Evolutionary conservation across 1,140 invertebrate species (phyloP).

Genomic region (Drosophila quadrilineata): DNA sequence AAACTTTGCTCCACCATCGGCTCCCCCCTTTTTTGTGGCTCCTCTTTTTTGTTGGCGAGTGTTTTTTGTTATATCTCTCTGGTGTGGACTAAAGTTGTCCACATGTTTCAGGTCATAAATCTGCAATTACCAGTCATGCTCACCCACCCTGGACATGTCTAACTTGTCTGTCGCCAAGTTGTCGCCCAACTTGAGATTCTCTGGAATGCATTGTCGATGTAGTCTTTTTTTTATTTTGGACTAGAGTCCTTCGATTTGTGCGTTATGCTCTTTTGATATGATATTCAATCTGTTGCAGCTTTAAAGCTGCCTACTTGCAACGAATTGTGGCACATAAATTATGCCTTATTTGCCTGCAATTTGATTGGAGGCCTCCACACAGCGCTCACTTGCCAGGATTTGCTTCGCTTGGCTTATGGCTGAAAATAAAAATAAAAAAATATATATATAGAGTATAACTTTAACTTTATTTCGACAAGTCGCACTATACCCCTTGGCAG

Average conservation of each 20-base stretch:
- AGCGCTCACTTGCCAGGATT: constrained; percentile 16
- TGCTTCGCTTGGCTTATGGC: constrained; percentile 44
- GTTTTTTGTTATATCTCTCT: no score
- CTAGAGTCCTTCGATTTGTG: not conserved
- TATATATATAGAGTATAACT: constrained; percentile 40
- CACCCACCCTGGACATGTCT: not conserved
- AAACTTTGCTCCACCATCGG: constrained; percentile 26
- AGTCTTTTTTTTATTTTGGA: constrained; percentile 17
- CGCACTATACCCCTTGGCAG: constrained; percentile 23
- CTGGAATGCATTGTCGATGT: constrained; percentile 38
- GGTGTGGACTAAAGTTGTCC: constrained; percentile 41
- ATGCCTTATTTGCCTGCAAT: constrained; percentile 52
- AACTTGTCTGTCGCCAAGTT: constrained; percentile 27
- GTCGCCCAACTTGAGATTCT: constrained; percentile 32
- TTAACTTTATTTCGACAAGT: constrained; percentile 32
- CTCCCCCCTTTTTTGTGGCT: not conserved
- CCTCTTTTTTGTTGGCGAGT: not conserved
- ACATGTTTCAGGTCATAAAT: constrained; percentile 71
- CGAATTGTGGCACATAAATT: constrained; percentile 63
- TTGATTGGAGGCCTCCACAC: constrained; percentile 48
- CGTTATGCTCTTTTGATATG: constrained; percentile 4
- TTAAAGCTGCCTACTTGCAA: constrained; percentile 34
- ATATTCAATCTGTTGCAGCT: constrained; percentile 40
- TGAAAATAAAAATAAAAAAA: constrained; percentile 57
- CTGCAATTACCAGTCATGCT: constrained; percentile 68